These are phyloP conservation scores for Leptoclinus maculatus DNA, from an alignment of 2,797 vertebrate genomes.

Conservation along the genomic window DNA sequence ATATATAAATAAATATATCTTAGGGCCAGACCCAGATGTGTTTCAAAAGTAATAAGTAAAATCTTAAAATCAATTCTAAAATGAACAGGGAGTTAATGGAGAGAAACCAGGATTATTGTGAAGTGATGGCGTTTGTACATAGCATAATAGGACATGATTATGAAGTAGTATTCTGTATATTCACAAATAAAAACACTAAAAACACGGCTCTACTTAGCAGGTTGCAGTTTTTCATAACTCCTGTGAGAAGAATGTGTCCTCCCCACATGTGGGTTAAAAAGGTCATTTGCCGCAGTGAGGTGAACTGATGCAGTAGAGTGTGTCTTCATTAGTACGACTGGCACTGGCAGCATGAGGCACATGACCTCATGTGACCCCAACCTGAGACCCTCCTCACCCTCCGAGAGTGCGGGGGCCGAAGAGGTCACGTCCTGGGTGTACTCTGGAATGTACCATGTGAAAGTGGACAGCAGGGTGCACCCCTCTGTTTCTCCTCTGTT, in stretches of 20 bases:
- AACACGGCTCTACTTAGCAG: not conserved
- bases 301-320: not conserved
- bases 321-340: conserved; percentile 10
- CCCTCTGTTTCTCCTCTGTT: not conserved
- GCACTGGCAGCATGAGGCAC: conserved; percentile 15
- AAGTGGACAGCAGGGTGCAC: conserved; percentile 8
- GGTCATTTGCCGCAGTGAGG: not conserved
- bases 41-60: too few relatives aligned
- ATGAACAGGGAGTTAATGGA: too few relatives aligned
- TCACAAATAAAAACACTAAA: not conserved
- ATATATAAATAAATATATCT: too few relatives aligned
- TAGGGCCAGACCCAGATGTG: too few relatives aligned
- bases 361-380: conserved; percentile 11
- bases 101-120: too few relatives aligned
- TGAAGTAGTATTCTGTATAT: not conserved
- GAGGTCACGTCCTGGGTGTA: not conserved
- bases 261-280: too few relatives aligned
- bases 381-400: not conserved
- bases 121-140: not conserved
- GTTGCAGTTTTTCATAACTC: not conserved
- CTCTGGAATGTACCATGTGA: conserved; percentile 17
- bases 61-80: too few relatives aligned
- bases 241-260: conserved; percentile 16
- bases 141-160: not conserved
- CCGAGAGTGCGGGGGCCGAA: not conserved